Conservation (phyloP, 2,888 invertebrate genomes). For the Drosophila borborema region DNA sequence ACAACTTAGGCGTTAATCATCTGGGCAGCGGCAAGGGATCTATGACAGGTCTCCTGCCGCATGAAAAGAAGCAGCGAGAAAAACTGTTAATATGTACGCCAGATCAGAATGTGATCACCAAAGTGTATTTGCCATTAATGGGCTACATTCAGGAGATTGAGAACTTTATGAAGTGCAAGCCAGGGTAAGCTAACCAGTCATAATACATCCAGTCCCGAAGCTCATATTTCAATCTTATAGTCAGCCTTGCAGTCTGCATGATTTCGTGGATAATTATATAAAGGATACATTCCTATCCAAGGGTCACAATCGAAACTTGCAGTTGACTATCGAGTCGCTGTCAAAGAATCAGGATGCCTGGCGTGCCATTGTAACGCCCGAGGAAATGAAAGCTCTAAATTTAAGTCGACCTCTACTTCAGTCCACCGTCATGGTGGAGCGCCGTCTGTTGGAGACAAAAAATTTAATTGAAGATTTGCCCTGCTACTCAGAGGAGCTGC, state of each 20-base stretch:
- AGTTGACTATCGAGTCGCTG: conserved; percentile 88
- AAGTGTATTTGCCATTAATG: conserved; percentile 93
- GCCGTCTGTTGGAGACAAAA: conserved; percentile 87
- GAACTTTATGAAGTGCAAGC: conserved; percentile 87
- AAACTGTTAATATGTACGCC: conserved; percentile 91
- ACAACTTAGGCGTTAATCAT: conserved; percentile 71
- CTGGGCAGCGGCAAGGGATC: conserved; percentile 73
- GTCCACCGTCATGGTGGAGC: conserved; percentile 91
- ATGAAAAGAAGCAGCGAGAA: conserved; percentile 84
- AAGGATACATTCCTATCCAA: conserved; percentile 94
- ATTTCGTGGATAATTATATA: conserved; percentile 94
- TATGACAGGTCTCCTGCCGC: conserved; percentile 54
- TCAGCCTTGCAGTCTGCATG: conserved; percentile 91
- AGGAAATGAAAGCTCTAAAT: conserved; percentile 88
- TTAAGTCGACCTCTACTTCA: conserved; percentile 88
- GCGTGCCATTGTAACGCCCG: conserved; percentile 90
- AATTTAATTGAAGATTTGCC: conserved; percentile 90
- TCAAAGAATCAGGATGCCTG: conserved; percentile 92
- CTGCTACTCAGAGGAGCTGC: conserved; percentile 90
- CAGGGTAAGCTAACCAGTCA: conserved; percentile 85
- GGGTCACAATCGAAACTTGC: conserved; percentile 87
- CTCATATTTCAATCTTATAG: conserved; percentile 72
- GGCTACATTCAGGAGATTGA: conserved; percentile 94
- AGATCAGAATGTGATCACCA: conserved; percentile 90
- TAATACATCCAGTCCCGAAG: too few species aligned